Conservation (phyloP, 2,113 vertebrate species). For the Podilymbus podiceps region DNA sequence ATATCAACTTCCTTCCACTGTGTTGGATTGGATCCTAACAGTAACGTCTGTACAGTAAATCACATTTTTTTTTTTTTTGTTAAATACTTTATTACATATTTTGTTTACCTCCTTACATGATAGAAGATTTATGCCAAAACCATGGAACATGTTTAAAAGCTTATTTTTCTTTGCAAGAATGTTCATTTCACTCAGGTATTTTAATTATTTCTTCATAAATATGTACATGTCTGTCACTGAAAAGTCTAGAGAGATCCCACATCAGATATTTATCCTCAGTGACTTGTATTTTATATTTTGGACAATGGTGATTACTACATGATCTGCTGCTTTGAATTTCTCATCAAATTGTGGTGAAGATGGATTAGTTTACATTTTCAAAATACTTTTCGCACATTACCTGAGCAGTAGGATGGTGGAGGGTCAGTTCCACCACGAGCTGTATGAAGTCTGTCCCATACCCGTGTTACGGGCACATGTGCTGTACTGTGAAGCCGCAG, state of each 20-base stretch:
- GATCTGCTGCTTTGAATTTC: background rate
- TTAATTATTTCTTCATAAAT: background rate
- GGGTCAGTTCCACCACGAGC: background rate
- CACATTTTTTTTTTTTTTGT: background rate
- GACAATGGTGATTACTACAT: background rate
- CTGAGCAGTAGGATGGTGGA: background rate
- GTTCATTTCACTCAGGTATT: background rate
- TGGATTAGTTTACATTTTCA: background rate
- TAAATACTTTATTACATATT: background rate
- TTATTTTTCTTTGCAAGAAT: background rate
- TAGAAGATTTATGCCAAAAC: background rate
- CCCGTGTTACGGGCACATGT: rapidly evolving
- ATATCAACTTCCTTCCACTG: background rate
- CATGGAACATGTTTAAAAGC: background rate
- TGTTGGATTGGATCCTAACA: background rate
- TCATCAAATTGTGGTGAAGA: background rate
- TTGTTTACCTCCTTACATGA: background rate
- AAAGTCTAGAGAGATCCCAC: background rate
- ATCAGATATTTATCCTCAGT: background rate
- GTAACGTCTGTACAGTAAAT: background rate
- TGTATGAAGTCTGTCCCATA: background rate
- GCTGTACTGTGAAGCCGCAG: background rate
- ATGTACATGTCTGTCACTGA: background rate
- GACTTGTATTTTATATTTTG: background rate
- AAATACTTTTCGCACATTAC: background rate